Base-by-base conservation (phyloP, 2,113 vertebrate species). In the Mesocricetus auratus region DNA sequence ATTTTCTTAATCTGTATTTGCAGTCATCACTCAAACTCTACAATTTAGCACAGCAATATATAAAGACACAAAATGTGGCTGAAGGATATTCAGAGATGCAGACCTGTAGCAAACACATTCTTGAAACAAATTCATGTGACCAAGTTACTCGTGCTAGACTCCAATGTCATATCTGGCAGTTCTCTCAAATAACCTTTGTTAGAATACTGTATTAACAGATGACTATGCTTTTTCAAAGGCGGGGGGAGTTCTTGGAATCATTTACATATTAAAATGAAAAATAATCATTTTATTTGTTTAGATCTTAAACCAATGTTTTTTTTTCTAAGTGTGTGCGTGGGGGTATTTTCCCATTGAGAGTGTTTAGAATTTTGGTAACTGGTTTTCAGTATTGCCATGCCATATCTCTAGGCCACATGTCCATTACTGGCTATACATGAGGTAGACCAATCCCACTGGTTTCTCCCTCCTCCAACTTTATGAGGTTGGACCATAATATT, bases 281-380 rank as follows among this genome's bases (percentile, higher is more conserved):
- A 58, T 91, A 82, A 89, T 39, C 47, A 45, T 22, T 89, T 89
- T 47, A 36, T 58, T 79, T 88, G 4, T 93, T 96, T 85, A 81
- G 13, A 88, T 86, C 33, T 81, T 75, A 91, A 91, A 69, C 29
- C 33, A 96, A 83, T 12, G 71, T 0, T 36, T 69, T 82, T 87
- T 93, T 87, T 78, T 33, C 33, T 50, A 69, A 95, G 7, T 53
- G 53, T 13, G 53, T 47, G 47, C 8, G 47, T 17, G 91, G 7
- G 33, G 60, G 1, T 73, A 82, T 87, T 92, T 97, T 93, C 60
- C 39, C 29, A 83, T 47, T 68, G 88, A 85, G 66, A 82, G 21
- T 69, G 10, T 82, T 96, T 92, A 90, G 47, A 90, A 60, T 90
- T 94, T 19, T 47, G 62, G 31, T 22, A 31, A 53, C 68, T 15